phyloP scores from a whole-genome alignment of 2,113 vertebrate species.

The Peromyscus polionotus region DNA sequence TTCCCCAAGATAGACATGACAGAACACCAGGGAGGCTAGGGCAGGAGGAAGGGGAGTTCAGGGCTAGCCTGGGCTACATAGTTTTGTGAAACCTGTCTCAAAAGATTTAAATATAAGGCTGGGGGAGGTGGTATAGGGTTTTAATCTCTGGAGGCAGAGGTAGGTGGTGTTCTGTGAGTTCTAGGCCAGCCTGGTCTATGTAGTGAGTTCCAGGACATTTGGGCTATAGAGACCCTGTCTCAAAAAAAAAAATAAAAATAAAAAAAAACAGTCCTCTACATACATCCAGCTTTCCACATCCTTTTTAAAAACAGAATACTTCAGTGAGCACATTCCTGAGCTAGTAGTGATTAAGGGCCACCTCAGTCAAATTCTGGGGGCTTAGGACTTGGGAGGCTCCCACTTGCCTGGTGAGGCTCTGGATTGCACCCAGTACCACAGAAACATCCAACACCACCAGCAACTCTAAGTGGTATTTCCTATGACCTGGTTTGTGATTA shows the following conservation, averaged over 20 bases:
- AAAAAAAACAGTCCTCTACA: background rate
- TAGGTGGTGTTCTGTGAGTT: background rate
- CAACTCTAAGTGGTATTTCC: background rate
- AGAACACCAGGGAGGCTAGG: background rate
- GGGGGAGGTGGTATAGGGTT: background rate
- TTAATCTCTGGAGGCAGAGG: background rate
- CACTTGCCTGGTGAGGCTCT: background rate
- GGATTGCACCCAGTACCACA: background rate
- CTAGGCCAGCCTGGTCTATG: background rate
- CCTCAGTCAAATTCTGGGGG: background rate
- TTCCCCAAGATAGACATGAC: background rate
- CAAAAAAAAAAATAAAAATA: background rate
- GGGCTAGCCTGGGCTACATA: background rate
- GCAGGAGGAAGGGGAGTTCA: background rate
- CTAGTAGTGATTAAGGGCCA: background rate
- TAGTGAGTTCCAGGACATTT: background rate
- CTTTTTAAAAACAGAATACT: background rate
- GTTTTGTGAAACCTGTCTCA: background rate
- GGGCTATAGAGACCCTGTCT: background rate
- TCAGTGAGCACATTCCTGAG: background rate
- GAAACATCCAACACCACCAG: background rate
- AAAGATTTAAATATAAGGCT: background rate
- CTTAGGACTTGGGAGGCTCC: background rate
- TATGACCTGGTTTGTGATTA: background rate
- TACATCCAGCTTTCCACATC: too few relatives aligned